A percentile compares a stretch with the other conserved stretches of the same genome.
These are phyloP conservation scores for Talpa occidentalis DNA, from an alignment of 2,113 vertebrate species.

Conservation along the genomic window DNA sequence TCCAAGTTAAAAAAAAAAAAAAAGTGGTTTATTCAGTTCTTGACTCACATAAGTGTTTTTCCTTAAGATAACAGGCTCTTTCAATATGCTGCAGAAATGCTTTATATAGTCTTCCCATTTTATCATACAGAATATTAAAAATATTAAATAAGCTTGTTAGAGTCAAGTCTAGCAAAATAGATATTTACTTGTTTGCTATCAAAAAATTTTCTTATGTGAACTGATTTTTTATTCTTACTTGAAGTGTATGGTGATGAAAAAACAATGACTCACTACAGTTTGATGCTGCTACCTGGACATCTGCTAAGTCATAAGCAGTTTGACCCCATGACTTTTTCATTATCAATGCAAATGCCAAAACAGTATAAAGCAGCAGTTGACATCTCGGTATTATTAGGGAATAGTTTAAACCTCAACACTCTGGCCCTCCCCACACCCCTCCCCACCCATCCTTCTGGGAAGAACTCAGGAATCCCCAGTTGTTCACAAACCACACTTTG, in stretches of 20 bases:
- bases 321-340: background rate
- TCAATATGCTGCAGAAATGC: background rate
- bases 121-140: constrained; percentile 9
- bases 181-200: background rate
- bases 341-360: background rate
- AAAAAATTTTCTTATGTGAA: background rate
- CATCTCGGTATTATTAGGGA: background rate
- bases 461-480: background rate
- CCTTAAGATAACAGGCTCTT: background rate
- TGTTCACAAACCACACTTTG: background rate
- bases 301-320: background rate
- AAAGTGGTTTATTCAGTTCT: background rate
- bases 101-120: background rate
- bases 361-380: background rate
- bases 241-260: background rate
- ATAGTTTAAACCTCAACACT: background rate
- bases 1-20: background rate
- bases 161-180: background rate
- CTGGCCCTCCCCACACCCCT: background rate
- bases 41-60: constrained; percentile 1
- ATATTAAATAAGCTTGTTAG: background rate
- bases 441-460: background rate
- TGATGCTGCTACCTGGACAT: background rate
- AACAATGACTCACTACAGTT: background rate
- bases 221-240: background rate